These are phyloP conservation scores for Naja naja DNA, from an alignment of 2,113 vertebrate species.

Conservation along the genomic window DNA sequence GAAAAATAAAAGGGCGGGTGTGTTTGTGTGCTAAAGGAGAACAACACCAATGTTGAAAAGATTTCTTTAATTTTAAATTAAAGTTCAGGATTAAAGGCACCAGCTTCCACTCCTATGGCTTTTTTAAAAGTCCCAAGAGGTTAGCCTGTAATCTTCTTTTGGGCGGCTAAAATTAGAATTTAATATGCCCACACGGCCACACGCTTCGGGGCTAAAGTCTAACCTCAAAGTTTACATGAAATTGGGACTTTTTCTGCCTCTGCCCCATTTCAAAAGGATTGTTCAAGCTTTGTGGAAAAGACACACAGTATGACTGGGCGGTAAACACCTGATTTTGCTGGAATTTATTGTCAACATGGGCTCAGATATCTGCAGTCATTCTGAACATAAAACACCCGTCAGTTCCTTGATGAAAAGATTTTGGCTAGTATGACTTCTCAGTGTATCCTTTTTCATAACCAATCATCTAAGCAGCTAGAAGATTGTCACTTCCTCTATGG, in stretches of 20 bases:
- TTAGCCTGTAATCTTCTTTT: conserved; percentile 70
- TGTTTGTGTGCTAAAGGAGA: not conserved
- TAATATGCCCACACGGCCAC: not conserved
- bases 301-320: not conserved
- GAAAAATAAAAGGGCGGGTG: not conserved
- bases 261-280: not conserved
- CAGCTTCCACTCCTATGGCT: conserved; percentile 66
- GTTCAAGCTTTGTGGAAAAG: not conserved
- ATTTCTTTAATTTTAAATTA: conserved; percentile 78
- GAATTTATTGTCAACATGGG: not conserved
- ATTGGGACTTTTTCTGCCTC: not conserved
- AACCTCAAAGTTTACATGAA: conserved; percentile 31
- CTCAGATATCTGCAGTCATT: conserved; percentile 40
- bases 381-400: conserved; percentile 4
- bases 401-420: conserved; percentile 21
- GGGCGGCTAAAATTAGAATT: conserved; percentile 71
- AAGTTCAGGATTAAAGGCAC: conserved; percentile 75
- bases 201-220: conserved; percentile 36
- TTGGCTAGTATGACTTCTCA: not conserved
- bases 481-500: not conserved
- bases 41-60: conserved; percentile 55
- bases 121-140: conserved; percentile 71
- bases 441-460: conserved; percentile 12
- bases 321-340: not conserved
- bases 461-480: not conserved